A percentile compares a stretch with the other conserved stretches of the same genome.
Conservation (phyloP, 2,888 invertebrate species). For the Patella depressa region DNA sequence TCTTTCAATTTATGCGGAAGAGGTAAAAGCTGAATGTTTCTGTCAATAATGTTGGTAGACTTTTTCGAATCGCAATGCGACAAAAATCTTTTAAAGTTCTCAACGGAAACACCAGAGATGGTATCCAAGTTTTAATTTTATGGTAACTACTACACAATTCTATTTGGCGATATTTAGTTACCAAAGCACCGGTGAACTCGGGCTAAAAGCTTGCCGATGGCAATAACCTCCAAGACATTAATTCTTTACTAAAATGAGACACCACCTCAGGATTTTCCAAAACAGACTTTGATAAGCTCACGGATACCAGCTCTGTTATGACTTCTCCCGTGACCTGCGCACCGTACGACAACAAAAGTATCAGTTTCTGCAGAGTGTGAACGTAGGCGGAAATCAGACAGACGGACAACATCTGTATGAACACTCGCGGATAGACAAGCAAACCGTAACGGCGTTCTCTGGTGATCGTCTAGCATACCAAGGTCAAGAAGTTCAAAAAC, state of each 20-base stretch:
- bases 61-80: conserved; percentile 50
- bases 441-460: conserved; percentile 60
- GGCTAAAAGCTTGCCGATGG: conserved; percentile 59
- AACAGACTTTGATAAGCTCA: conserved; percentile 61
- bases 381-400: conserved; percentile 64
- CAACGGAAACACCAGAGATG: conserved; percentile 48
- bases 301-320: conserved; percentile 61
- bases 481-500: conserved; percentile 56
- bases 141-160: conserved; percentile 62
- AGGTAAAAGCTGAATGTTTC: conserved; percentile 48
- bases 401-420: no score
- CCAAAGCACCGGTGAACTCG: conserved; percentile 44
- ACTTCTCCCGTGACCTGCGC: conserved; percentile 59
- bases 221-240: conserved; percentile 58
- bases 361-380: conserved; percentile 62
- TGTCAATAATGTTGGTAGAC: conserved; percentile 48
- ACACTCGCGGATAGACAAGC: conserved; percentile 55
- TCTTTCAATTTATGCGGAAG: conserved; percentile 48
- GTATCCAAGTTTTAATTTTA: conserved; percentile 59
- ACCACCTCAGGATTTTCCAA: conserved; percentile 64
- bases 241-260: conserved; percentile 54
- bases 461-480: conserved; percentile 63
- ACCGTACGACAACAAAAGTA: conserved; percentile 60
- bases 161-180: conserved; percentile 53
- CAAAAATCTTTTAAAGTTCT: conserved; percentile 57